Conservation (phyloP, 2,113 vertebrate genomes). For the Ophthalmolycus amberensis region DNA sequence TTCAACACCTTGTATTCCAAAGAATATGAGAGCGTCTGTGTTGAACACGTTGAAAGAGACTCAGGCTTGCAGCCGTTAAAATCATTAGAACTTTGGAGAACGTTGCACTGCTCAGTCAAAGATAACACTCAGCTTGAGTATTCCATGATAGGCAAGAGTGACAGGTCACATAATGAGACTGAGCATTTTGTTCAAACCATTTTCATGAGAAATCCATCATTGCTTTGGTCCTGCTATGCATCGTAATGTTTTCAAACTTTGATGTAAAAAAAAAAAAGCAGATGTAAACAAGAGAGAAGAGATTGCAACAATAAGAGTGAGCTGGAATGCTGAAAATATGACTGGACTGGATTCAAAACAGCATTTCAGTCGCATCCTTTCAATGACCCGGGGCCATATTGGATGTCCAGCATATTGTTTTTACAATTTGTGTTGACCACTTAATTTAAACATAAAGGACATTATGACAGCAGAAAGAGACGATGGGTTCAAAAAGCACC, state of each 20-base stretch:
- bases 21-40: background rate
- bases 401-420: background rate
- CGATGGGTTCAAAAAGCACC: background rate
- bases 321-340: conserved; percentile 25
- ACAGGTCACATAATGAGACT: conserved; percentile 31
- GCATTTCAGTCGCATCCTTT: conserved; percentile 11
- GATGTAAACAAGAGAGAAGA: conserved; percentile 45
- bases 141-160: conserved; percentile 46
- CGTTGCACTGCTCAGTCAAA: conserved; percentile 2
- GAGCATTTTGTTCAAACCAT: conserved; percentile 34
- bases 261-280: conserved; percentile 18
- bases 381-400: background rate
- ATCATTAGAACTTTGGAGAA: conserved; percentile 5
- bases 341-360: conserved; percentile 14
- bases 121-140: background rate
- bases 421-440: conserved; percentile 5
- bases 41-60: background rate
- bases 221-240: conserved; percentile 12
- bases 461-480: background rate
- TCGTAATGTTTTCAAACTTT: conserved; percentile 9
- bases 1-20: background rate
- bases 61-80: background rate
- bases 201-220: conserved; percentile 46
- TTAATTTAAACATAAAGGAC: background rate
- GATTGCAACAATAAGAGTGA: conserved; percentile 12